Evolutionary conservation across 1,140 invertebrate genomes (phyloP).

Genomic region (Orius insidiosus): DNA sequence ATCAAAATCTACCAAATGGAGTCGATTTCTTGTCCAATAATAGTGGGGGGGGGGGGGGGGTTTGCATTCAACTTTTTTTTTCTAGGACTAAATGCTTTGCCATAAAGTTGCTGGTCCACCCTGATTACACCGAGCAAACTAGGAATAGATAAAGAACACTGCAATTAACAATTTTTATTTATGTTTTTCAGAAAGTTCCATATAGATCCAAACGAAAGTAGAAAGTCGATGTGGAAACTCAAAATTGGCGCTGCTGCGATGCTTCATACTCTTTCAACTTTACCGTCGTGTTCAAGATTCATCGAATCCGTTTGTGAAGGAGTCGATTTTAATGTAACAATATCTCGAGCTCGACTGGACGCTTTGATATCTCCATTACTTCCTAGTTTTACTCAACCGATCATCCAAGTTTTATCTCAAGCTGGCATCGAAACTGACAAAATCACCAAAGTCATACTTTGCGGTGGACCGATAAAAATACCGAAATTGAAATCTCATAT

Average conservation of each 20-base stretch:
- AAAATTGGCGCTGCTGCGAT: constrained; percentile 44
- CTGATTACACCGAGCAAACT: no score
- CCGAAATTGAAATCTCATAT: constrained; percentile 50
- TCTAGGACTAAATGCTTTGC: no score
- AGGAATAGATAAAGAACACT: no score
- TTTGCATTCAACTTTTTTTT: no score
- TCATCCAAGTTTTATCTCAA: constrained; percentile 25
- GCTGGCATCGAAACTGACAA: constrained; percentile 22
- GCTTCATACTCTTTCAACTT: constrained; percentile 47
- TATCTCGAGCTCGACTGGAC: constrained; percentile 49
- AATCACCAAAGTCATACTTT: constrained; percentile 32
- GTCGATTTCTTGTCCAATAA: no score
- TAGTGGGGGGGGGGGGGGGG: no score
- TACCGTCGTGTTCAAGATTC: constrained; percentile 46
- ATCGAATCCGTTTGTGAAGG: constrained; percentile 55
- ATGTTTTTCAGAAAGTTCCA: constrained; percentile 52
- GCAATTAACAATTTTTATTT: no score
- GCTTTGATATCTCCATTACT: constrained; percentile 37
- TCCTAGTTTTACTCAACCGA: constrained; percentile 32
- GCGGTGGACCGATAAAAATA: constrained; percentile 55
- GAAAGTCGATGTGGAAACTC: constrained; percentile 44
- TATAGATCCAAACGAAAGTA: constrained; percentile 45
- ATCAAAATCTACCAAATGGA: no score
- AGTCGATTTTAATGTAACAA: constrained; percentile 47
- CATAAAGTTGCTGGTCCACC: no score